Conservation (phyloP, 2,888 invertebrate species). For the Eilema caniola region DNA sequence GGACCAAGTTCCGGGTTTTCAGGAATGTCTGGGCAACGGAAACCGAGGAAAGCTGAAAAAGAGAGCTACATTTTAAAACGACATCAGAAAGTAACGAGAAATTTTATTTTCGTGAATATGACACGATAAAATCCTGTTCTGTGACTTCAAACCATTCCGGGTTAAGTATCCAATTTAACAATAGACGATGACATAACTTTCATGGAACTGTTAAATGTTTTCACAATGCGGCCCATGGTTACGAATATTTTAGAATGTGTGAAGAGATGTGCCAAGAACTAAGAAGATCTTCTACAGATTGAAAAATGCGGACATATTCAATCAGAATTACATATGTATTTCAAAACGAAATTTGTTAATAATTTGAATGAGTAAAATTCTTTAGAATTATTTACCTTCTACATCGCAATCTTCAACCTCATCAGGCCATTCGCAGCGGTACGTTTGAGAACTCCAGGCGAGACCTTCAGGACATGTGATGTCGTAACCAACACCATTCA, state of each 20-base stretch:
- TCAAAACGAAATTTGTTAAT: neutral
- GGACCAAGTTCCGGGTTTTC: slow-evolving; percentile 74
- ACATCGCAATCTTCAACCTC: slow-evolving; percentile 93
- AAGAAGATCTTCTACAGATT: neutral
- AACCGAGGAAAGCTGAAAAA: slow-evolving; percentile 91
- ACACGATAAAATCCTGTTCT: neutral
- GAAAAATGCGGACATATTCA: neutral
- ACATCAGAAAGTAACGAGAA: neutral
- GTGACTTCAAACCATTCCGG: neutral
- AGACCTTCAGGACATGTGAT: slow-evolving; percentile 94
- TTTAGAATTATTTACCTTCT: slow-evolving; percentile 86
- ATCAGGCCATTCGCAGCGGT: slow-evolving; percentile 96
- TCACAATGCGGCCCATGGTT: slow-evolving; percentile 31
- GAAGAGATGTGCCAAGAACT: slow-evolving; percentile 23
- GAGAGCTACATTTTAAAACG: neutral
- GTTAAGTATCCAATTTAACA: slow-evolving; percentile 30
- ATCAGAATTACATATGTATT: neutral
- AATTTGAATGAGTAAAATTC: neutral
- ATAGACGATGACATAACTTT: slow-evolving; percentile 38
- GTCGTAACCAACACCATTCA: slow-evolving; percentile 90
- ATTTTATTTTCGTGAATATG: neutral
- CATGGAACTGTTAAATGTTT: slow-evolving; percentile 40
- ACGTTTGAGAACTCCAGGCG: slow-evolving; percentile 90
- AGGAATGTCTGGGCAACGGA: slow-evolving; percentile 91
- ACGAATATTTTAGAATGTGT: slow-evolving; percentile 28